Conservation (phyloP, 92 coral and sea anemone genomes). For the Epizoanthus illoricatus region DNA sequence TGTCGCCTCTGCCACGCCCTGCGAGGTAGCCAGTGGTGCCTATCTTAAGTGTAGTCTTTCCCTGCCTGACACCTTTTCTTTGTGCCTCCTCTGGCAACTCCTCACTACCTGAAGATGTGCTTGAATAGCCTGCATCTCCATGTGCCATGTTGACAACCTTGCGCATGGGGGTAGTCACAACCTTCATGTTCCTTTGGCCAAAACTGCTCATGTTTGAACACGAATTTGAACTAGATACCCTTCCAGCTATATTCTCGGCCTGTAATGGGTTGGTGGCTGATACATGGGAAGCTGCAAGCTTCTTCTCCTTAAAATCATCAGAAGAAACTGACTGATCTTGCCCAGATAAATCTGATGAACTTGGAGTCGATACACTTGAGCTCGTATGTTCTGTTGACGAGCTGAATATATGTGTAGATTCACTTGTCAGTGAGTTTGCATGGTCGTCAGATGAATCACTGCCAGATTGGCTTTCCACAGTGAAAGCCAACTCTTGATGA, state of each 20-base stretch:
- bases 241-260: background rate
- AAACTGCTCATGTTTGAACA: background rate
- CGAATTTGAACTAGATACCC: background rate
- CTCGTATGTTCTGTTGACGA: slow-evolving; percentile 13
- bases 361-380: background rate
- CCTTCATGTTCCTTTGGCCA: slow-evolving; percentile 17
- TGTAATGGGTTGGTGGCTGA: background rate
- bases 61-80: background rate
- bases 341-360: too few relatives aligned
- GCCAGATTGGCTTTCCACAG: background rate
- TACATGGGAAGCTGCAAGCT: too few relatives aligned
- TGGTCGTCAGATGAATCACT: background rate
- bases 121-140: slow-evolving; percentile 24
- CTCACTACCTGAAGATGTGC: slow-evolving; percentile 37
- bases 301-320: too few relatives aligned
- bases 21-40: background rate
- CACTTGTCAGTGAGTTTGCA: background rate
- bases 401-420: background rate
- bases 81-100: background rate
- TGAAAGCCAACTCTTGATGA: background rate
- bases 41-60: background rate
- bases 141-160: background rate
- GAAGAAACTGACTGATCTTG: too few relatives aligned
- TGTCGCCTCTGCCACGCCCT: slow-evolving; percentile 20
- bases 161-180: slow-evolving; percentile 6